Evolutionary conservation across 2,113 vertebrate genomes (phyloP), one percentile per base, ranked within the genome.

Genomic region (Murina feae): DNA sequence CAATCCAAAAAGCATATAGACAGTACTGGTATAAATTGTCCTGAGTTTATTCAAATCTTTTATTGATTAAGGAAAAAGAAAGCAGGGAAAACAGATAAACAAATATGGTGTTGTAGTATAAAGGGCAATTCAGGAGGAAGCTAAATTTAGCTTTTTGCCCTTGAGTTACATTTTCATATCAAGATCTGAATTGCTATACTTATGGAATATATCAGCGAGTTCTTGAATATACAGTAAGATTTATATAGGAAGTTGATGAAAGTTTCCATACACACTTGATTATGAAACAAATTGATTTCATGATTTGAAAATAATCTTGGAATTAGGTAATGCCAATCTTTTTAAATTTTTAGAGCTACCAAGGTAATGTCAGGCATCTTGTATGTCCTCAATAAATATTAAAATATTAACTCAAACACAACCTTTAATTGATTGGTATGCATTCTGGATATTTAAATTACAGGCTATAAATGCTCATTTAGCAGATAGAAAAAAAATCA

Each of bases 101-200:
- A 84, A 82, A 60, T 1, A 17, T 4, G 32, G n/a, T 60, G 9
- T 4, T 83, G 3, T 6, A 55, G 39, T 2, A 49, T 55, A 95
- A 32, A n/a, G 42, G 35, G 71, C 58, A 92, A 85, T 2, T 14
- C 5, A 37, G 78, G 17, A 95, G 60, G 66, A 85, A 60, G 84
- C 79, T 86, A n/a, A 47, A 89, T 37, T 89, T 93, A 95, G 90
- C 37, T 84, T 89, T 92, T 39, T 69, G 66, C 63, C 51, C 83
- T 95, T 80, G 81, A 95, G 44, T 78, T 91, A 68, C 65, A 94
- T 71, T 95, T 68, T 96, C 60, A 51, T 53, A 65, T 87, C 78
- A 97, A 91, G 80, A 95, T 86, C 17, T 79, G 93, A 96, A 96
- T 71, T 8, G 69, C 69, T 75, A 80, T n/a, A 94, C 1, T 76